A percentile compares a stretch with the other conserved stretches of the same genome.
phyloP scores from a whole-genome alignment of 2,797 vertebrate species.

The Ibycter americanus region DNA sequence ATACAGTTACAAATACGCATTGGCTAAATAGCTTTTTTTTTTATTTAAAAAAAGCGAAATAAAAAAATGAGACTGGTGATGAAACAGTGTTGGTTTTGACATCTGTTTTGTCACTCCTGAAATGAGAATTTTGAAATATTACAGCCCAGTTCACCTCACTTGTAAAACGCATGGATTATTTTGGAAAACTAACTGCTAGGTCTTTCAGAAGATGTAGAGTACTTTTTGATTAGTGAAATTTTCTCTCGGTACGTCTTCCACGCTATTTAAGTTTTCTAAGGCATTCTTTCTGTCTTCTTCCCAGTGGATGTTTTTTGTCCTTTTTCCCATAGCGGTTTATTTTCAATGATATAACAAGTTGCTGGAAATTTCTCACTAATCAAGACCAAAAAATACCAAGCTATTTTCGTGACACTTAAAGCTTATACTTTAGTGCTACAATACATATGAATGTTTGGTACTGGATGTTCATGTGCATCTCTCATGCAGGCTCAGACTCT shows the following conservation, averaged over 20 bases:
- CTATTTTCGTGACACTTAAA: neutral
- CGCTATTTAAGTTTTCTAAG: neutral
- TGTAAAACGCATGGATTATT: neutral
- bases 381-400: neutral
- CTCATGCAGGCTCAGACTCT: neutral
- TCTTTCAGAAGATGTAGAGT: neutral
- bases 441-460: neutral
- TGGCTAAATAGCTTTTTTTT: conserved; percentile 33
- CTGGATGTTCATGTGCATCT: neutral
- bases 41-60: neutral
- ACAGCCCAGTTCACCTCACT: neutral
- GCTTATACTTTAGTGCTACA: neutral
- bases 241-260: neutral
- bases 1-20: conserved; percentile 47
- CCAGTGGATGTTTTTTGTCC: neutral
- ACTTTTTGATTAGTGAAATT: neutral
- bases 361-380: neutral
- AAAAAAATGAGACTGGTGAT: neutral
- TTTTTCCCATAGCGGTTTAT: neutral
- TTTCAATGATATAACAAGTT: neutral
- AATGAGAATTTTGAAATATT: conserved; percentile 23
- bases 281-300: neutral
- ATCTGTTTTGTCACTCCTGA: conserved; percentile 12
- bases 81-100: conserved; percentile 20
- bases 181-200: neutral